phyloP scores from a whole-genome alignment of 2,888 invertebrate species.

The Balanococcus diminutus region DNA sequence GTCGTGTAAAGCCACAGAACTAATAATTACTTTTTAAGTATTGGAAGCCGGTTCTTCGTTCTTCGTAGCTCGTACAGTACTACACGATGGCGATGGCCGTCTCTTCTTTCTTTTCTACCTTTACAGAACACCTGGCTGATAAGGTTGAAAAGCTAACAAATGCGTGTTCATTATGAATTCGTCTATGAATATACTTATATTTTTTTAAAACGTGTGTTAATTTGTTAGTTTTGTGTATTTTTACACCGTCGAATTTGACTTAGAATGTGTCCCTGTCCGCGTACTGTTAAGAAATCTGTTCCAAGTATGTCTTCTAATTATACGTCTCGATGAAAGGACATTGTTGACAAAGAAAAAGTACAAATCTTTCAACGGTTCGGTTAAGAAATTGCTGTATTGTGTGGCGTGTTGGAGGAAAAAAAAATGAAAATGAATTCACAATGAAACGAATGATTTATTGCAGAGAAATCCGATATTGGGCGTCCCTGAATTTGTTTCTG shows the following conservation, averaged over 20 bases:
- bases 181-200: conserved; percentile 38
- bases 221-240: conserved; percentile 34
- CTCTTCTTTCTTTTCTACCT: not conserved
- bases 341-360: conserved; percentile 41
- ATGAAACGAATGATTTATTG: conserved; percentile 43
- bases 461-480: conserved; percentile 22
- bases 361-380: not conserved
- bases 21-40: conserved; percentile 53
- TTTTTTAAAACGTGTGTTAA: conserved; percentile 28
- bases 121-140: conserved; percentile 45
- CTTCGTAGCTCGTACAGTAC: not conserved
- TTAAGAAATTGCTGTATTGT: conserved; percentile 25
- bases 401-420: not conserved
- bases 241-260: conserved; percentile 16
- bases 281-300: conserved; percentile 6
- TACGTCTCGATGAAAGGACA: conserved; percentile 8
- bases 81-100: conserved; percentile 18
- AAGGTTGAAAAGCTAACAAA: conserved; percentile 46
- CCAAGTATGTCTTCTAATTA: not conserved
- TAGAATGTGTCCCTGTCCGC: not conserved
- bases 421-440: not conserved
- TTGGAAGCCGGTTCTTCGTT: conserved; percentile 51
- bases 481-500: conserved; percentile 33
- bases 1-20: conserved; percentile 49
- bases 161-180: conserved; percentile 33